These are phyloP conservation scores for Ophion obscuratus DNA, from an alignment of 2,888 invertebrate species.

Conservation along the genomic window DNA sequence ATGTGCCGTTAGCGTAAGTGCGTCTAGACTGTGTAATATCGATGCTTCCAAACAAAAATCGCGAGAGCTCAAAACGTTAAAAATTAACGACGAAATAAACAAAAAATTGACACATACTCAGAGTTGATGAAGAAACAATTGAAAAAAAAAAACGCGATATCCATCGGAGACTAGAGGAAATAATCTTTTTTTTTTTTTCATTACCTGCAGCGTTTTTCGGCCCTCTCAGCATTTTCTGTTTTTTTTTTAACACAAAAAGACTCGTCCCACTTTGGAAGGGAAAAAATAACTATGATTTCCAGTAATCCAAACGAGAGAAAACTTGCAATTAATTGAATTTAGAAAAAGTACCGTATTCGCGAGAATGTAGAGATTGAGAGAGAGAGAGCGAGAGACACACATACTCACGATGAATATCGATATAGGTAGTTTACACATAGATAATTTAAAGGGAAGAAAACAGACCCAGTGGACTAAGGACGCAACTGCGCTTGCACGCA, in stretches of 20 bases:
- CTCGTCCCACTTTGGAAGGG: slow-evolving; percentile 36
- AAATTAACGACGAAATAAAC: not conserved
- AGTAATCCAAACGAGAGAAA: slow-evolving; percentile 32
- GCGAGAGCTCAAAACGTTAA: slow-evolving; percentile 24
- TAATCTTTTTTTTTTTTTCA: not conserved
- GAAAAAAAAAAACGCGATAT: not conserved
- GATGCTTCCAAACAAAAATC: slow-evolving; percentile 56
- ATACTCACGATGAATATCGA: slow-evolving; percentile 55
- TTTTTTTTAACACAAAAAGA: slow-evolving; percentile 40
- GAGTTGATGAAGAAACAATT: slow-evolving; percentile 18
- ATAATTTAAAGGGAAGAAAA: slow-evolving; percentile 31
- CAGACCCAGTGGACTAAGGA: slow-evolving; percentile 55
- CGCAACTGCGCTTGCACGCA: slow-evolving; percentile 66
- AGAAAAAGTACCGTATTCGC: slow-evolving; percentile 23
- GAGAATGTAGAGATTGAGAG: slow-evolving; percentile 31
- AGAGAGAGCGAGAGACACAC: slow-evolving; percentile 51
- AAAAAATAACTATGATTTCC: slow-evolving; percentile 40
- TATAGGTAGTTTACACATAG: slow-evolving; percentile 52
- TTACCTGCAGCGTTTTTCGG: slow-evolving; percentile 43
- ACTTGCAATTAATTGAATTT: slow-evolving; percentile 22
- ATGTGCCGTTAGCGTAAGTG: slow-evolving; percentile 58
- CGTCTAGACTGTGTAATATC: slow-evolving; percentile 62
- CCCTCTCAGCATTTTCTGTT: slow-evolving; percentile 52
- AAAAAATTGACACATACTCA: slow-evolving; percentile 15
- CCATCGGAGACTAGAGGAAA: not conserved